Evolutionary conservation across 2,113 vertebrate species (phyloP), one percentile per base, ranked within the genome.

Genomic region (Apeltes quadracus): DNA sequence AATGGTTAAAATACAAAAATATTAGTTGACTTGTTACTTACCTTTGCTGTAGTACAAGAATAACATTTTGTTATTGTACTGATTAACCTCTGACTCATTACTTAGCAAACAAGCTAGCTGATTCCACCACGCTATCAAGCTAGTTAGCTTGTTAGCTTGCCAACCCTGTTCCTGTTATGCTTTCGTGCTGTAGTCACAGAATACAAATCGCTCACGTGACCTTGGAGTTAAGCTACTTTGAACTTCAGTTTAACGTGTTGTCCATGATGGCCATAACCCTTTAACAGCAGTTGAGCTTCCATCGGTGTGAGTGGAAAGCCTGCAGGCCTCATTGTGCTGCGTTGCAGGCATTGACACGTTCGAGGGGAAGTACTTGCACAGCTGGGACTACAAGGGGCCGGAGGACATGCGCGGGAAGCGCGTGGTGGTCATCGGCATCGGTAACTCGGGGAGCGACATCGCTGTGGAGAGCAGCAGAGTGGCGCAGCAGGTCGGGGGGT

Each of bases 381-480:
- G 96, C 75, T 94, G 95, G 84, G 94, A 97, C 46, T 99, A 98
- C 86, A 98, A 97, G 83, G 91, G 91, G 0, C 79, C 95, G 5
- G 59, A 81, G 1, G 75, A 66, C 16, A 96, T 95, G 88, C 41
- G 32, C 0, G 93, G 94, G 55, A 96, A 97, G 81, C 95, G 88
- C 44, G 95, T 98, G 18, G 61, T 97, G 69, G 66, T 99, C 29
- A 82, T 98, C 0, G 97, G 97, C 34, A 95, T 96, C 1, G 96
- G 97, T 38, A 98, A 98, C 85, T 98, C 97, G 0, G 96, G 96
- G 23, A 92, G 91, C 0, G 97, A 99, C 80, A 93, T 99, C 50
- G 94, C 97, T 0, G 96, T 96, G 73, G 97, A 99, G 79, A 84
- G 94, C 61, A 96, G 96, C 86, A 93, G 94, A 56, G 87, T 80